phyloP scores from a whole-genome alignment of 1,140 invertebrate genomes.

The Drosophila teissieri region DNA sequence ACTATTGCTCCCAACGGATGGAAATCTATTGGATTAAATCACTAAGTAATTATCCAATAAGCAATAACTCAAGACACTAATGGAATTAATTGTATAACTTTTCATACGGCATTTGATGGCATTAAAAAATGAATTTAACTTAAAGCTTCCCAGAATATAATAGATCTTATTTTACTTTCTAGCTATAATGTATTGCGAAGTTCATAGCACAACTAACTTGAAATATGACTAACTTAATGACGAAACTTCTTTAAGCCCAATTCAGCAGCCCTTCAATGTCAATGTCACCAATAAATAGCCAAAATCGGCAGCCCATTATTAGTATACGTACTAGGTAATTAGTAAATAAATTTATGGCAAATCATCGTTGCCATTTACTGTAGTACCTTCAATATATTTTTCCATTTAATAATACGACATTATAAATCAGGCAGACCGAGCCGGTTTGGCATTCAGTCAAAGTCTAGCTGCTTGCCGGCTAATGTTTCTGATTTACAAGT shows the following conservation, averaged over 20 bases:
- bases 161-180: constrained; percentile 3
- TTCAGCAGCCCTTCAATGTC: constrained; percentile 35
- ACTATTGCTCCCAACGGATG: too few relatives aligned
- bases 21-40: neutral
- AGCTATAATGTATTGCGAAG: too few relatives aligned
- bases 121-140: too few relatives aligned
- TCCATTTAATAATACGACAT: constrained; percentile 67
- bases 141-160: neutral
- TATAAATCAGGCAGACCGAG: constrained; percentile 61
- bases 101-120: neutral
- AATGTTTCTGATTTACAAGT: constrained; percentile 59
- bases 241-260: constrained; percentile 26
- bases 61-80: neutral
- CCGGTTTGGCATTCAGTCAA: constrained; percentile 72
- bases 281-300: constrained; percentile 23
- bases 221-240: constrained; percentile 12
- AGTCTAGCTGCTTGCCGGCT: constrained; percentile 47
- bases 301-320: constrained; percentile 31
- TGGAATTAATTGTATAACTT: neutral
- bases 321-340: constrained; percentile 37
- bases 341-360: constrained; percentile 53
- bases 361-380: constrained; percentile 41
- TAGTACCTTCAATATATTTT: constrained; percentile 32
- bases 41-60: neutral
- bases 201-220: neutral